A percentile compares a stretch with the other conserved stretches of the same genome.
These are phyloP conservation scores for Tridacna crocea DNA, from an alignment of 2,888 invertebrate genomes.

Conservation along the genomic window DNA sequence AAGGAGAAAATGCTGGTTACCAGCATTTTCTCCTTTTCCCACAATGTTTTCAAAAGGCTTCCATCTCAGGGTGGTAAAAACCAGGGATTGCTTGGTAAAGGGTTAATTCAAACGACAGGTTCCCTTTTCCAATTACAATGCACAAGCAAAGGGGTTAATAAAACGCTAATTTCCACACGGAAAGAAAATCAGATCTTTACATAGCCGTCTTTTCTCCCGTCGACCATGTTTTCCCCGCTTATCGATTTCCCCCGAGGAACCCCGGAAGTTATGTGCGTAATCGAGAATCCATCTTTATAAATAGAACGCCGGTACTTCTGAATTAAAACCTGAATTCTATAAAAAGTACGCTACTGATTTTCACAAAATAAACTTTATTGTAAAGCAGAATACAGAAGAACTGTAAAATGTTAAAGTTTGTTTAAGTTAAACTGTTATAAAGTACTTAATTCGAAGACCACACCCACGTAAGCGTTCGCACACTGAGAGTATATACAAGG, in stretches of 20 bases:
- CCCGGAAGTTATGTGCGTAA: constrained; percentile 50
- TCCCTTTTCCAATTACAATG: too few species aligned
- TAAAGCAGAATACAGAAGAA: neutral
- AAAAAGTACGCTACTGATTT: constrained; percentile 16
- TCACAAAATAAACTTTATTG: constrained; percentile 8
- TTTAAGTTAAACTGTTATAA: neutral
- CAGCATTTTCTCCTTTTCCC: too few species aligned
- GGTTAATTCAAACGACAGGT: too few species aligned
- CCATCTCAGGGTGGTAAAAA: too few species aligned
- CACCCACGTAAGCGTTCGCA: constrained; percentile 23
- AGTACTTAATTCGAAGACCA: constrained; percentile 30
- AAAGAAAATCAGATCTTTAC: neutral
- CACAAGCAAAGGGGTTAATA: too few species aligned
- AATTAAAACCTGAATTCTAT: constrained; percentile 10
- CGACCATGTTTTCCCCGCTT: constrained; percentile 1
- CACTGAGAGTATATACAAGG: neutral
- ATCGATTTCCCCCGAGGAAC: constrained; percentile 43
- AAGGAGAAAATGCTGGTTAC: too few species aligned
- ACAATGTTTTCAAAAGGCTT: too few species aligned
- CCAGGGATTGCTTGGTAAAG: too few species aligned
- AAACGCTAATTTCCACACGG: too few species aligned
- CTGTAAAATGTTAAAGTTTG: neutral
- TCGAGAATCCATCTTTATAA: constrained; percentile 13
- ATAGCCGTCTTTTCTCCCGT: neutral
- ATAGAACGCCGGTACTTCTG: constrained; percentile 37